Conservation (phyloP, 2,888 invertebrate genomes). For the Adineta ricciae region DNA sequence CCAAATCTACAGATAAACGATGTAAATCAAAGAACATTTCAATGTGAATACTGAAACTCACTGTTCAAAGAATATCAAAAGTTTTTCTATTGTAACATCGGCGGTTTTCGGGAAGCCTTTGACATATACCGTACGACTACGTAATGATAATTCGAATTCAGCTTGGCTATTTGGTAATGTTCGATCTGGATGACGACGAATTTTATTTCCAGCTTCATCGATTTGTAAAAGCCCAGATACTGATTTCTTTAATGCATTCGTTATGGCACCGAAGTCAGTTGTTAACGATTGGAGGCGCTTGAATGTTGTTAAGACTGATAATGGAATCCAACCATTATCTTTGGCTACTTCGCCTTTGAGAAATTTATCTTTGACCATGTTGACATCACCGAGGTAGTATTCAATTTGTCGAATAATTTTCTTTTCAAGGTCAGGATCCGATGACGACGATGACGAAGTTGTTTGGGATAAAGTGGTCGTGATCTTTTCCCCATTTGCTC, state of each 20-base stretch:
- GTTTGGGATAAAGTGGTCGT: neutral
- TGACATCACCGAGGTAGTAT: constrained; percentile 77
- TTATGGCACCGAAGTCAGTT: constrained; percentile 62
- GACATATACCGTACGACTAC: constrained; percentile 68
- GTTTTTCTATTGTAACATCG: constrained; percentile 22
- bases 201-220: constrained; percentile 61
- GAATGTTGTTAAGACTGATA: constrained; percentile 73
- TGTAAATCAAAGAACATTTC: constrained; percentile 57
- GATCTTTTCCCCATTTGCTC: neutral
- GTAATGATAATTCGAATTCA: constrained; percentile 68
- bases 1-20: constrained; percentile 65
- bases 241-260: constrained; percentile 65
- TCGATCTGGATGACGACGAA: constrained; percentile 63
- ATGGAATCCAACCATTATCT: constrained; percentile 75
- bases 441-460: neutral
- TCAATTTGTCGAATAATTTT: constrained; percentile 41
- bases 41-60: constrained; percentile 55
- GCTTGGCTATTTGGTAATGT: constrained; percentile 74
- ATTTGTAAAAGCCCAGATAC: constrained; percentile 60
- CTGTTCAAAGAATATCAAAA: constrained; percentile 52
- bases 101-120: constrained; percentile 40
- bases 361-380: constrained; percentile 82
- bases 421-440: neutral
- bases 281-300: constrained; percentile 66
- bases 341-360: constrained; percentile 71